Evolutionary conservation across 2,113 vertebrate species (phyloP), one percentile per base, ranked within the genome.

Genomic region (Neoarius graeffei): DNA sequence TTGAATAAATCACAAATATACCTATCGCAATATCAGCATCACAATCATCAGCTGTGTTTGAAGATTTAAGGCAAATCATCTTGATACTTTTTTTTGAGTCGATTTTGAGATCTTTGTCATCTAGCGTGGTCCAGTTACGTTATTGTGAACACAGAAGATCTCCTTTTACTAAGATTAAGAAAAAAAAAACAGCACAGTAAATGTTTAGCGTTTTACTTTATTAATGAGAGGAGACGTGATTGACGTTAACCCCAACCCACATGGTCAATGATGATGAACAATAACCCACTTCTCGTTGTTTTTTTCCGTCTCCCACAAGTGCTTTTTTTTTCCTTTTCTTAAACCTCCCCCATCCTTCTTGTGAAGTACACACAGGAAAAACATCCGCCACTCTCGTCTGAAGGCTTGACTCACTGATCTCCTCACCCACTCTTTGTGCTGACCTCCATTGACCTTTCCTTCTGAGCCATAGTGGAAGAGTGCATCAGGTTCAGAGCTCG

Each of bases 401-500:
- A 66, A 79, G 71, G 25, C 87, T 74, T 13, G 81, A 77, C 74
- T 60, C 20, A 35, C 74, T 23, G 52, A 74, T 81, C 80, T 42
- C 81, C 23, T 69, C 64, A 67, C 85, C 88, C 85, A 69, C 66
- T 50, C 79, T 71, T 84, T 74, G 57, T 62, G 13, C 80, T 90
- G 82, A 87, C 87, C 85, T 74, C 1, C 35, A 11, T 17, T 87
- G 59, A 84, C 83, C 83, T 71, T 27, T 48, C 54, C 52, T 56
- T 19, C 42, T 59, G 30, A 50, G 59, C 81, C 17, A 56, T 4
- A 73, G 42, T 79, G 67, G 64, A 84, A 83, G 57, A 69, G 81
- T 62, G 83, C 83, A 86, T 88, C 87, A 74, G 86, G 71, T 83
- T 79, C 7, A 1, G 79, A 86, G 85, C 87, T 88, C n/a, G 35